Base-by-base conservation (phyloP, 1,140 invertebrate genomes). In the Drosophila cardini region DNA sequence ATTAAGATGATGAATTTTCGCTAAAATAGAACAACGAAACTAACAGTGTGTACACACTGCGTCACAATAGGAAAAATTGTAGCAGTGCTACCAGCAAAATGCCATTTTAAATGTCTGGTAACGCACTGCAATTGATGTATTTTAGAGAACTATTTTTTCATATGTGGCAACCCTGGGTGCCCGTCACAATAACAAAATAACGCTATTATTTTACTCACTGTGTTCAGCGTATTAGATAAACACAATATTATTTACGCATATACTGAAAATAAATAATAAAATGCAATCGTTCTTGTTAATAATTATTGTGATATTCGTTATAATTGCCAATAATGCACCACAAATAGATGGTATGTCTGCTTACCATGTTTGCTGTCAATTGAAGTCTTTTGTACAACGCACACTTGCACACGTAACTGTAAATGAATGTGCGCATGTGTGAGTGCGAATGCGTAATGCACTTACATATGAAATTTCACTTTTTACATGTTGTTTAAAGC, bases 401-500 rank as follows among this genome's bases (percentile, higher is more conserved):
- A 32, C 64, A 68, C 48, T 43, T 4, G 9, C 53, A 67, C 2
- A 30, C 9, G 43, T 30, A 36, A 56, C 30, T 56, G 42, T 34
- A 30, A 38, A 60, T 58, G 43, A 10, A 38, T 50, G 45, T 67
- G 55, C 57, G 21, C 10, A 9, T 60, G 53, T 40, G 58, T 18
- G 15, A 46, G 78, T 60, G 48, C 38, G 43, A 8, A 30, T 64
- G 63, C 61, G 64, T 67, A 61, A 72, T 73, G 60, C 34, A 68
- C 34, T 68, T 18, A 68, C 34, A 63, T 18, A 45, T 7, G 4
- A 36, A 36, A 58, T 70, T 73, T 64, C 38, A 57, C 45, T 38
- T 56, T 61, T 26, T 15, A 43, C 13, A 7, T 13, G 8, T 3
- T 13, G 10, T 8, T 13, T 13, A 4, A 78, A 95, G 94, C 93